Conservation (phyloP, 2,797 vertebrate species). For the Silurus lanzhouensis region DNA sequence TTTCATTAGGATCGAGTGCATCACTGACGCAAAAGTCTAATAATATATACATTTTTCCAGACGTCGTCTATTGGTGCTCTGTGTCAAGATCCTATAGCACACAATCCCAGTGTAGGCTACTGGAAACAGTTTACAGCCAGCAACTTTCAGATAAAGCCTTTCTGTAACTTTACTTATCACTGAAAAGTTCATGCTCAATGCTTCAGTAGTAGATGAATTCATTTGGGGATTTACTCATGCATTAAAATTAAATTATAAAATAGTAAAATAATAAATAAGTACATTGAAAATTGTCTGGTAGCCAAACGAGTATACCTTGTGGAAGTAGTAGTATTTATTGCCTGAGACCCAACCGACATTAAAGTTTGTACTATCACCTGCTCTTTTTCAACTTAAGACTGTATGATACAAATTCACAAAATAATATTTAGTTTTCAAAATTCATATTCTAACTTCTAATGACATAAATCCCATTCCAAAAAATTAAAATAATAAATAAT, state of each 20-base stretch:
- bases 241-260: background rate
- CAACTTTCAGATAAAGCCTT: no score
- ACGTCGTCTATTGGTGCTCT: background rate
- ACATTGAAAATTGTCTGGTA: no score
- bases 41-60: slow-evolving; percentile 6
- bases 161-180: no score
- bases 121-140: no score
- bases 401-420: background rate
- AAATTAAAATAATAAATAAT: background rate
- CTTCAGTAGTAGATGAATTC: background rate
- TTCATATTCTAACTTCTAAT: background rate
- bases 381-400: background rate
- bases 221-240: background rate
- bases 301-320: no score
- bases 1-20: slow-evolving; percentile 24
- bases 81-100: background rate
- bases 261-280: no score
- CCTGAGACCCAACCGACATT: background rate
- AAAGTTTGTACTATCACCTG: background rate
- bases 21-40: background rate
- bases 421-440: background rate
- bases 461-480: background rate
- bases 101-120: background rate
- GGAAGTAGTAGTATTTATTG: background rate
- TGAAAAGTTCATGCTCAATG: background rate